phyloP scores from a whole-genome alignment of 35 echinoderm and acorn worm genomes.

The Chiridota heheva region DNA sequence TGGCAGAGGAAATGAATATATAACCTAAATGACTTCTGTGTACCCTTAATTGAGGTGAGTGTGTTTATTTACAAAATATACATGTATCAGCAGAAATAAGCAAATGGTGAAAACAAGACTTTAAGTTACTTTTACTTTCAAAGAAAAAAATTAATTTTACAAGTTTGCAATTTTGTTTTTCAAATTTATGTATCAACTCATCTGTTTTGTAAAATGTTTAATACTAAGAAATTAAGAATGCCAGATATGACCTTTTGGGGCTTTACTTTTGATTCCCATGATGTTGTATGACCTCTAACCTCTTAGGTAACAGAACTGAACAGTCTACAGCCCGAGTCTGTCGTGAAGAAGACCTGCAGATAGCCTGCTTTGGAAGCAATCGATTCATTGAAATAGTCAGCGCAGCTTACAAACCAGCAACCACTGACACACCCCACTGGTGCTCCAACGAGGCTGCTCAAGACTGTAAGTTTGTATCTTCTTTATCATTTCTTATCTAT shows the following conservation, averaged over 20 bases:
- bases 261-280: background rate
- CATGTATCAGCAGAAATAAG: no score
- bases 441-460: conserved; percentile 44
- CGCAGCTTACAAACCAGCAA: conserved; percentile 44
- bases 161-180: no score
- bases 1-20: no score
- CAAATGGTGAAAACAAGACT: no score
- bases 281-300: background rate
- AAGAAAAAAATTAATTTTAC: no score
- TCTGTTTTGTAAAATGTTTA: no score
- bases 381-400: conserved; percentile 62
- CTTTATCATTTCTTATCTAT: background rate
- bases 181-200: no score
- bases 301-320: conserved; percentile 42
- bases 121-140: no score
- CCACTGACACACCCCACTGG: conserved; percentile 31
- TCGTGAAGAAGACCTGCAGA: conserved; percentile 55
- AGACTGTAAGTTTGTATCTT: background rate
- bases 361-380: conserved; percentile 62
- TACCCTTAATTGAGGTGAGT: no score
- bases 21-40: no score
- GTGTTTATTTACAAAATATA: no score
- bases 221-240: background rate
- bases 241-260: background rate
- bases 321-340: conserved; percentile 43